Base-by-base conservation (phyloP, 2,888 invertebrate genomes). In the Papilio gigon region DNA sequence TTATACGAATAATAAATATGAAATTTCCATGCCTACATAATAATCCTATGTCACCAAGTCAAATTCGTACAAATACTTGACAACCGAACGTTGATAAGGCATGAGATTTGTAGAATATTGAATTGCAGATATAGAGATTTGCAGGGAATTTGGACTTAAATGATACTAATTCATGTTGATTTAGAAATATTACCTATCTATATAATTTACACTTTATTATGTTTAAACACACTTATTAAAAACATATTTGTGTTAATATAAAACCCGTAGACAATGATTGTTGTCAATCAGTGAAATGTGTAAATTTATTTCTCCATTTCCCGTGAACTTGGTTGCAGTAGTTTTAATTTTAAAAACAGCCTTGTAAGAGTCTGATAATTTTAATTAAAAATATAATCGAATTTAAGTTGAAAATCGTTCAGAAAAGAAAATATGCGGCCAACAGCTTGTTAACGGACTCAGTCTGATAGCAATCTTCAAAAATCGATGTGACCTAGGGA, bases 1-100 rank as follows among this genome's bases (percentile, higher is more conserved):
- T 56, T 56, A 56, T 56, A 56, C 9, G 2, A 8, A 25, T 56
- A n/a, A 8, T 56, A 56, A 56, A 56, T 30, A 30, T 17, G 9
- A 30, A 30, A 30, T 47, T 20, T 47, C 12, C 5, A 47, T 22
- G 22, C 20, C 20, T 44, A 20, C n/a, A 6, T 42, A 42, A 40
- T 40, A 42, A 42, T 5, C 42, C 6, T 17, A 42, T 17, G 11
- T 1, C 17, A 44, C 20, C 9, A 9, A 20, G 20, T 44, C n/a
- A 44, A 44, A 22, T 40, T 3, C 14, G 40, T n/a, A n/a, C n/a
- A n/a, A n/a, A n/a, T n/a, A n/a, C n/a, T n/a, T n/a, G n/a, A n/a
- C n/a, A n/a, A n/a, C n/a, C n/a, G n/a, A n/a, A n/a, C n/a, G n/a
- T n/a, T n/a, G n/a, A n/a, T n/a, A n/a, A n/a, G n/a, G n/a, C n/a